Conservation (phyloP, 2,113 vertebrate species). For the Pterocles burchelli region DNA sequence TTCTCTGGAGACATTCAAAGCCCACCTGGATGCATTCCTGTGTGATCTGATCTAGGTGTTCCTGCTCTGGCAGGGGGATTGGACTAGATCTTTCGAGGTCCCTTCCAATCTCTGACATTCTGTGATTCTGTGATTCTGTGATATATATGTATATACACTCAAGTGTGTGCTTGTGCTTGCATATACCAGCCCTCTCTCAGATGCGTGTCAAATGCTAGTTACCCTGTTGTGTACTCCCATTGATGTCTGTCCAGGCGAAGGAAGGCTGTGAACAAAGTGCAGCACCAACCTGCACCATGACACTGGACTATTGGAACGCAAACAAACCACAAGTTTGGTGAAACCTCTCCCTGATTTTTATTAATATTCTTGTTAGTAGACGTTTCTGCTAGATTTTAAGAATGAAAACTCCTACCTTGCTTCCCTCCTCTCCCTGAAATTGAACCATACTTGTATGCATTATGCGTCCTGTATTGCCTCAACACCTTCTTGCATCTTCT, state of each 20-base stretch:
- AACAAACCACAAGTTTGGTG: background rate
- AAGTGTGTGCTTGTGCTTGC: background rate
- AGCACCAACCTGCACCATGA: background rate
- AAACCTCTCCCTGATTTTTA: background rate
- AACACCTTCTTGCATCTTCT: background rate
- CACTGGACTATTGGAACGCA: background rate
- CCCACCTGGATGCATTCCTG: no score
- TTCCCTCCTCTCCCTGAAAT: background rate
- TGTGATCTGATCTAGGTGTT: no score
- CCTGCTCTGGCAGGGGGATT: no score
- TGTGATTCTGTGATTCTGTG: no score
- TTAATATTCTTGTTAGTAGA: background rate
- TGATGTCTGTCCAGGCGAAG: background rate
- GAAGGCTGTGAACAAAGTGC: background rate
- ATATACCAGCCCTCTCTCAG: background rate
- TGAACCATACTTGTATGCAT: background rate
- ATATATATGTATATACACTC: rapidly evolving
- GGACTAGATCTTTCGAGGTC: no score
- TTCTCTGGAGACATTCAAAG: no score
- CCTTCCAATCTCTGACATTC: no score
- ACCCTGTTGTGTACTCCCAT: rapidly evolving
- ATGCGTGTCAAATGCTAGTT: background rate
- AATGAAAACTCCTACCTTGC: rapidly evolving
- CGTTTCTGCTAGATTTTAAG: background rate
- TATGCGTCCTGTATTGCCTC: background rate